Base-by-base conservation (phyloP, 1,140 invertebrate genomes). In the Laodelphax striatellus region DNA sequence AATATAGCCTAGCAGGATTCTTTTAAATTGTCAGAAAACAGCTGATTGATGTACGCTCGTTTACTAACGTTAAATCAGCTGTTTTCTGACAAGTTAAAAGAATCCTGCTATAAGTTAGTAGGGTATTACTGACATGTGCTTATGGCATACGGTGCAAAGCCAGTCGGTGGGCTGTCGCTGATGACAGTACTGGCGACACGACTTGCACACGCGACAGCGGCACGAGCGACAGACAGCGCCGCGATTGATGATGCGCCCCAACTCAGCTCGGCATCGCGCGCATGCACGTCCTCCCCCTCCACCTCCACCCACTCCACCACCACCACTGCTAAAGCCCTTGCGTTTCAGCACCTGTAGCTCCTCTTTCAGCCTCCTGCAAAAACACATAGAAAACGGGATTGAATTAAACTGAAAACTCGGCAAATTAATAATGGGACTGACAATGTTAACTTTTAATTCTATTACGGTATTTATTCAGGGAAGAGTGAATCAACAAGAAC, bases 231-330 rank as follows among this genome's bases (percentile, higher is more conserved):
- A 89, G 50, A 78, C 71, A 11, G 85, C 84, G 5, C 86, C 86
- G 38, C 85, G 78, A 73, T 88, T 89, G 65, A 87, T 82, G 65
- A 89, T 83, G 62, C 84, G 76, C 44, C 86, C 87, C 63, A 89
- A 75, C 67, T 84, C 82, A 38, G 77, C 76, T 55, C 80, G 74
- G 71, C 87, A 89, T 70, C 85, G 77, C 13, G 82, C 80, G 70
- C 86, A 89, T 46, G 59, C 16, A 5, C 59, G 59, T 17, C 42
- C 57, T 4, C 77, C 76, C 67, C 75, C 74, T 17, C 50, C 38
- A 24, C 11, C 64, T 73, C 73, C 58, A 63, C 65, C 16, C 71
- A 70, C 55, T 71, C 68, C 63, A 9, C 34, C 34, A 38, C 64
- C 68, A 57, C 67, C 75, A 77, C 57, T 79, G 62, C 38, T 80